phyloP scores from a whole-genome alignment of 2,888 invertebrate genomes.

The Tetragonisca angustula region DNA sequence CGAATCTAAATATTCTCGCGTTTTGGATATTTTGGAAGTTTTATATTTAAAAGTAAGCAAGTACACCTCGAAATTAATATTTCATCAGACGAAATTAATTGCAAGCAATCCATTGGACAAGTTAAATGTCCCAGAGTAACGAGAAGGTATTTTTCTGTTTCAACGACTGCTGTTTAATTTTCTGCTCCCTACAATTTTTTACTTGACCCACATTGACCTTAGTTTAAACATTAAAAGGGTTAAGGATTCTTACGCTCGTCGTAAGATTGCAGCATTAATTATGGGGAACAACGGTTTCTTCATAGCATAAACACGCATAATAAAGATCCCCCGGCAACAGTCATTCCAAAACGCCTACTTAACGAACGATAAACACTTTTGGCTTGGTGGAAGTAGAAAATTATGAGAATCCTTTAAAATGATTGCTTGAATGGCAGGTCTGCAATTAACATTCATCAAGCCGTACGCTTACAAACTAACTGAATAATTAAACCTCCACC shows the following conservation, averaged over 20 bases:
- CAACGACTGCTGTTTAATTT: background rate
- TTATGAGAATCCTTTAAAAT: conserved; percentile 34
- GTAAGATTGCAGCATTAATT: conserved; percentile 32
- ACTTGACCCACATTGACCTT: conserved; percentile 24
- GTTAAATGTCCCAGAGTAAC: background rate
- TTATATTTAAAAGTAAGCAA: background rate
- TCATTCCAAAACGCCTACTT: conserved; percentile 33
- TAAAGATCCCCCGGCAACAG: conserved; percentile 5
- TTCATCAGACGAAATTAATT: background rate
- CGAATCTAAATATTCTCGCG: background rate
- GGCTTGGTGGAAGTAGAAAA: conserved; percentile 27
- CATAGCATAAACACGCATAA: conserved; percentile 15
- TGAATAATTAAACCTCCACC: conserved; percentile 7
- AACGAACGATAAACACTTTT: conserved; percentile 31
- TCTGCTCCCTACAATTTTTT: conserved; percentile 3
- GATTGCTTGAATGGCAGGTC: background rate
- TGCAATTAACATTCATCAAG: conserved; percentile 24
- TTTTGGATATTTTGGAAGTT: background rate
- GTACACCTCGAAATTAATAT: background rate
- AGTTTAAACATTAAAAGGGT: conserved; percentile 22
- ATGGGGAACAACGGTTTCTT: conserved; percentile 21
- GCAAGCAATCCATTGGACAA: background rate
- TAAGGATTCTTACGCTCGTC: conserved; percentile 6
- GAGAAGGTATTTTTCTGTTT: background rate
- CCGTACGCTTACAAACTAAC: conserved; percentile 6